A percentile compares a stretch with the other conserved stretches of the same genome.
These are phyloP conservation scores for Scelioninae gen. 1 DNA, from an alignment of 2,888 invertebrate genomes.

Conservation along the genomic window DNA sequence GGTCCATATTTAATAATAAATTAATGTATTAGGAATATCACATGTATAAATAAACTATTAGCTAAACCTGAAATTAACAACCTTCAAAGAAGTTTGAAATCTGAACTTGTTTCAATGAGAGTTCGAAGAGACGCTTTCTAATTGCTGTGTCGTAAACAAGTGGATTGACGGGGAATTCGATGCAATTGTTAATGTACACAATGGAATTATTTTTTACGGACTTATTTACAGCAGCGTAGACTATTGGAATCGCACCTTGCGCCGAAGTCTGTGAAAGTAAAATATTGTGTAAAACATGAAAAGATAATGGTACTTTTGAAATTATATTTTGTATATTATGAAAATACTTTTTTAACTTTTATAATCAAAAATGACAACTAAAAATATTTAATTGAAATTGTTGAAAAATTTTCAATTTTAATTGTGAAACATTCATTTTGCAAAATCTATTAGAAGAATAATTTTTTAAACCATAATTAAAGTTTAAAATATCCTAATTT, in stretches of 20 bases:
- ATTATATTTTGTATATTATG: too few relatives aligned
- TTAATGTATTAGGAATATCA: slow-evolving; percentile 31
- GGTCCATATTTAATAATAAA: slow-evolving; percentile 29
- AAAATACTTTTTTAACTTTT: too few relatives aligned
- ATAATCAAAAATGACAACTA: too few relatives aligned
- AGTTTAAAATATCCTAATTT: too few relatives aligned
- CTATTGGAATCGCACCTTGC: slow-evolving; percentile 91
- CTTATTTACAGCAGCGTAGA: slow-evolving; percentile 90
- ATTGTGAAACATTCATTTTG: too few relatives aligned
- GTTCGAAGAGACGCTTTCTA: slow-evolving; percentile 89
- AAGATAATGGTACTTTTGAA: background rate
- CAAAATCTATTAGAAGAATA: too few relatives aligned
- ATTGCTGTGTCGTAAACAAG: slow-evolving; percentile 86
- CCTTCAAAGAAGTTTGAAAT: slow-evolving; percentile 73
- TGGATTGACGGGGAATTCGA: slow-evolving; percentile 86
- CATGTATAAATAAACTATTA: slow-evolving; percentile 20
- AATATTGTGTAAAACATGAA: slow-evolving; percentile 27
- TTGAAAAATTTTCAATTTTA: too few relatives aligned
- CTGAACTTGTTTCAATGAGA: slow-evolving; percentile 85
- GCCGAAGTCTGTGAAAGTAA: slow-evolving; percentile 87
- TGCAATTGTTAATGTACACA: slow-evolving; percentile 92
- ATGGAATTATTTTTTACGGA: slow-evolving; percentile 91
- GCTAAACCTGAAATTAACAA: slow-evolving; percentile 50
- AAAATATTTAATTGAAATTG: too few relatives aligned
- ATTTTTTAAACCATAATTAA: too few relatives aligned